Conservation (phyloP, 2,797 vertebrate genomes). For the Carcharodon carcharias region DNA sequence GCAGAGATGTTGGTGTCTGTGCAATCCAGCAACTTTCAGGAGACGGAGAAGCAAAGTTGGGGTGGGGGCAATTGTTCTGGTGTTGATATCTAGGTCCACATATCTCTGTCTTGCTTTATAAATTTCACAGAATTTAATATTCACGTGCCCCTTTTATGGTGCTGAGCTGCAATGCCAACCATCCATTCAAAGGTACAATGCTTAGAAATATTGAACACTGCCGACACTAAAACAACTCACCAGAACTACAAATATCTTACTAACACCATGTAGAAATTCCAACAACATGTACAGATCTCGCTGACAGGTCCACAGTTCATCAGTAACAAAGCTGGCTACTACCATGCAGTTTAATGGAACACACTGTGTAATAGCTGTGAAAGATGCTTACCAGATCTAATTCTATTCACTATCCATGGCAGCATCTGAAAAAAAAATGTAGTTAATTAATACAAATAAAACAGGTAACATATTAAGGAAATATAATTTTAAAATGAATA, state of each 20-base stretch:
- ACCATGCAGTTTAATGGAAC: not conserved
- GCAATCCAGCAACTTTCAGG: not conserved
- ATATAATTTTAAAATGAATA: not conserved
- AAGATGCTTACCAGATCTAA: not conserved
- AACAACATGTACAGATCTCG: not conserved
- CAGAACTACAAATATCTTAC: not conserved
- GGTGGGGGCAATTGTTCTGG: not conserved
- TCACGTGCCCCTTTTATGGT: not conserved
- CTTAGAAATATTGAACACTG: not conserved
- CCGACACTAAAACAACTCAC: not conserved
- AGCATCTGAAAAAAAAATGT: not conserved
- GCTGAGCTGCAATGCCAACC: not conserved
- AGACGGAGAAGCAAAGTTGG: not conserved
- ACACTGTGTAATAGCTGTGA: not conserved
- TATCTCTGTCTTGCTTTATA: not conserved
- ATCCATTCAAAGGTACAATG: not conserved
- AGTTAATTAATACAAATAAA: not conserved
- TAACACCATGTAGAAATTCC: not conserved
- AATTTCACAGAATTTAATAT: not conserved
- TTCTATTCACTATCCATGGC: not conserved
- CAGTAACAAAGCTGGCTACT: not conserved
- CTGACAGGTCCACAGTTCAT: not conserved
- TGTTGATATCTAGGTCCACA: not conserved
- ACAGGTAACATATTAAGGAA: not conserved
- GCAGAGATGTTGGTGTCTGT: not conserved